Evolutionary conservation across 2,797 vertebrate genomes (phyloP), one percentile per base, ranked within the genome.

Genomic region (Loris lydekkerianus): DNA sequence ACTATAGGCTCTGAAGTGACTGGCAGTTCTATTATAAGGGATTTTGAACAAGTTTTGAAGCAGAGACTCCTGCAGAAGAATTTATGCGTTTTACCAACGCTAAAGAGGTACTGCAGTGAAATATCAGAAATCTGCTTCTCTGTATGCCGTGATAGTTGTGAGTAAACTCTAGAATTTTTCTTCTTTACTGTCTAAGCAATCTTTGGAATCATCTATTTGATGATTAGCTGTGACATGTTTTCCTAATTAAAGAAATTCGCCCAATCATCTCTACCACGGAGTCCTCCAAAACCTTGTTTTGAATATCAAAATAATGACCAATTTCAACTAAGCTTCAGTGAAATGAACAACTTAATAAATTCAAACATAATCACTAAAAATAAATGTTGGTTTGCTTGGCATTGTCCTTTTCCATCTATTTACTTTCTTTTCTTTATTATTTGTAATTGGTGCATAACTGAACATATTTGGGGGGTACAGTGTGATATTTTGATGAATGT

Each of bases 211-310:
- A 82, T 89, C 93, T 91, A 29, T 60, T 93, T 83, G n/a, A 21
- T 90, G 31, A 77, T 86, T 97, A 94, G 7, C 78, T 89, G 1
- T 76, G 84, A 43, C 37, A 1, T 91, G 5, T 77, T 95, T 94
- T 95, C 86, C 92, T 97, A 96, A 98, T 97, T 97, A 92, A 80
- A 81, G 92, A 97, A 96, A 93, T 92, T 73, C 73, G 94, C 90
- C 27, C 34, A 92, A 46, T 88, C 81, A 83, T 97, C 63, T 93
- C 95, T 89, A 77, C 92, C 69, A 53, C 7, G 25, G 13, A 58
- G 53, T 89, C 96, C 78, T 69, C 86, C 93, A 76, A 94, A 2
- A 1, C 27, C 75, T 92, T 58, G 92, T 96, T 97, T 67, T 95
- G 53, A 97, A 96, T 86, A 69, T 96, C 67, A 77, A 93, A 95